Evolutionary conservation across 2,888 invertebrate species (phyloP).

Genomic region (Torymus auratus): DNA sequence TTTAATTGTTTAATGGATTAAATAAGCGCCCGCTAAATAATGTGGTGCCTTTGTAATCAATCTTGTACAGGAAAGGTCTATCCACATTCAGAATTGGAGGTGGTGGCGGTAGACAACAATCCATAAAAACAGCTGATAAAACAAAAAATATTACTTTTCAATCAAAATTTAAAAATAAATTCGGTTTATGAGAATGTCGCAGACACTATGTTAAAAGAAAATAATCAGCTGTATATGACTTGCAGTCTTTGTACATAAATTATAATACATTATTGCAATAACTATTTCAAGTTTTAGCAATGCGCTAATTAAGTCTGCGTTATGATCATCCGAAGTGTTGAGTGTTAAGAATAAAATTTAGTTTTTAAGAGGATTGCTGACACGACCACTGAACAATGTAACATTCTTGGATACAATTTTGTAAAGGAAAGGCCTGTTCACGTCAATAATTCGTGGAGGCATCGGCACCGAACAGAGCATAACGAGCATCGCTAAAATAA

Average conservation of each 20-base stretch:
- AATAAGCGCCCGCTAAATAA: slow-evolving; percentile 47
- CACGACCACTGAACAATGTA: slow-evolving; percentile 57
- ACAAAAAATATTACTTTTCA: too few relatives aligned
- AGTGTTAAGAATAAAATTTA: too few relatives aligned
- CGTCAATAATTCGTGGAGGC: not conserved
- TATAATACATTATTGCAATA: too few relatives aligned
- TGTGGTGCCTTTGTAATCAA: slow-evolving; percentile 57
- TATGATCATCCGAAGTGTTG: too few relatives aligned
- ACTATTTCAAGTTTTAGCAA: too few relatives aligned
- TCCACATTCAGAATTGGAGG: slow-evolving; percentile 65
- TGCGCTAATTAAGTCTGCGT: too few relatives aligned
- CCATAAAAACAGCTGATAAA: not conserved
- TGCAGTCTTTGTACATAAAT: too few relatives aligned
- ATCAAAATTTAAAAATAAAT: too few relatives aligned
- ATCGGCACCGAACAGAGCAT: not conserved
- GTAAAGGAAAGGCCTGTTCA: slow-evolving; percentile 70
- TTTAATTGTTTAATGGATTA: too few relatives aligned
- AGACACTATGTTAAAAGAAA: not conserved
- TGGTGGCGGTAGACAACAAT: not conserved
- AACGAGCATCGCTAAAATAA: slow-evolving; percentile 29
- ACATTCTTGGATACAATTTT: slow-evolving; percentile 60
- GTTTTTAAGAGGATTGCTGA: slow-evolving; percentile 44
- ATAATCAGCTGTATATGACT: too few relatives aligned
- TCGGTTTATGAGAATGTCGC: too few relatives aligned
- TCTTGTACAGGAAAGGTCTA: slow-evolving; percentile 68